Base-by-base conservation (phyloP, 1,140 invertebrate genomes). In the Bombyx mandarina region DNA sequence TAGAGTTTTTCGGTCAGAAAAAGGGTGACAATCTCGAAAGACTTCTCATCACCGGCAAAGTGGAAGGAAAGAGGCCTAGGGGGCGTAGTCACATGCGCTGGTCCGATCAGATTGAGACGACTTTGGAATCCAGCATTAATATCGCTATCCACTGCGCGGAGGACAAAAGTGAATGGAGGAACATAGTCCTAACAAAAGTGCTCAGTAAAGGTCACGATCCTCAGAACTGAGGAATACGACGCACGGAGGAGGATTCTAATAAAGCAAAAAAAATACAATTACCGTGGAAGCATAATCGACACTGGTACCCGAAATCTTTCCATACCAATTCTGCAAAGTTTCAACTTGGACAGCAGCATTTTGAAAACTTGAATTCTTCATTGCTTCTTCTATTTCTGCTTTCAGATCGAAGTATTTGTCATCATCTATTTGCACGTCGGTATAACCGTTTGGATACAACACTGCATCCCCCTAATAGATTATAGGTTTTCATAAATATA, bases 281-380 rank as follows among this genome's bases (percentile, higher is more conserved):
- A 86, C 82, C 67, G 71, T 62, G 6, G 78, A 65, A 8, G 81
- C 81, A 50, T 82, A 86, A 57, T 86, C 82, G n/a, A 86, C 82
- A 49, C 82, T 86, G 0, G 67, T 61, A 0, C 82, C 80, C 8
- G 51, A 42, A 6, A 84, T 62, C 42, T 59, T 68, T 2, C 82
- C 82, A 42, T 86, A 86, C 79, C 79, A 86, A 45, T 62, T 80
- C 52, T 79, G 58, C 7, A 86, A 43, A 0, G 75, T 74, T 6
- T 82, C 76, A 1, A 82, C 67, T 10, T 69, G 60, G 1, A 84
- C 75, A 2, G 73, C 57, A 12, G 73, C 56, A 3, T 69, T 50
- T 57, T 72, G 62, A 50, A 86, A 84, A 45, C 70, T 79, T 0
- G 71, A 75, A 45, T 84, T 84, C 48, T 75, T 75, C 60, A 86